Percentiles rank a stretch among this genome's conserved stretches.
phyloP scores from a whole-genome alignment of 1,140 invertebrate species.

The Eueides isabella region DNA sequence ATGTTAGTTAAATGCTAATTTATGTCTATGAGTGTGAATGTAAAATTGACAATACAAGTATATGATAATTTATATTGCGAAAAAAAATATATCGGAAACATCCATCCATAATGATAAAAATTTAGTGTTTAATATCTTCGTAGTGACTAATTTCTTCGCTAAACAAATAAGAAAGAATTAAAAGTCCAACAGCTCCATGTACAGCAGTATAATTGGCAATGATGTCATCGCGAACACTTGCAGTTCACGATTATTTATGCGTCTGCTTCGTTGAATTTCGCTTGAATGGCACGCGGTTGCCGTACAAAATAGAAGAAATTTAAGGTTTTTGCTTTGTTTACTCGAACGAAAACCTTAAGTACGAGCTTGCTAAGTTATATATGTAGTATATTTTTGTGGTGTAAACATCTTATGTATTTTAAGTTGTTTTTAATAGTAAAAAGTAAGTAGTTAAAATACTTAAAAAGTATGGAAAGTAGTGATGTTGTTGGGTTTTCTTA shows the following conservation, averaged over 20 bases:
- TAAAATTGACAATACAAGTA: no score
- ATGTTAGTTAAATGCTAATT: no score
- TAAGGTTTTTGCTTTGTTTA: background rate
- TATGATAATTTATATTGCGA: no score
- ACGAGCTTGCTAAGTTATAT: background rate
- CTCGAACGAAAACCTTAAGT: background rate
- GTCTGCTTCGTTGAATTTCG: constrained; percentile 36
- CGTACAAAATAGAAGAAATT: background rate
- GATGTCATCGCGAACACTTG: constrained; percentile 30
- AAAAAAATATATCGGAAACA: no score
- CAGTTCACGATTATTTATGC: constrained; percentile 37
- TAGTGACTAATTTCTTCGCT: background rate
- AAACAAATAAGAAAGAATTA: constrained; percentile 7
- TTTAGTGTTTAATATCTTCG: background rate
- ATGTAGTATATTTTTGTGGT: background rate
- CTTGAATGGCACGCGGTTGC: constrained; percentile 8
- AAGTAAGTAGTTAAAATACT: no score
- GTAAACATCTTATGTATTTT: background rate
- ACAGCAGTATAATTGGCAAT: constrained; percentile 36
- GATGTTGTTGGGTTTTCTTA: no score
- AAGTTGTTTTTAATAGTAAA: no score
- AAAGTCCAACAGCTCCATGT: constrained; percentile 25
- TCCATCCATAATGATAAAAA: no score
- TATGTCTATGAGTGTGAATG: no score
- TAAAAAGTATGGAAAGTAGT: no score